Base-by-base conservation (phyloP, 2,888 invertebrate species). In the Drosophila demipolita region DNA sequence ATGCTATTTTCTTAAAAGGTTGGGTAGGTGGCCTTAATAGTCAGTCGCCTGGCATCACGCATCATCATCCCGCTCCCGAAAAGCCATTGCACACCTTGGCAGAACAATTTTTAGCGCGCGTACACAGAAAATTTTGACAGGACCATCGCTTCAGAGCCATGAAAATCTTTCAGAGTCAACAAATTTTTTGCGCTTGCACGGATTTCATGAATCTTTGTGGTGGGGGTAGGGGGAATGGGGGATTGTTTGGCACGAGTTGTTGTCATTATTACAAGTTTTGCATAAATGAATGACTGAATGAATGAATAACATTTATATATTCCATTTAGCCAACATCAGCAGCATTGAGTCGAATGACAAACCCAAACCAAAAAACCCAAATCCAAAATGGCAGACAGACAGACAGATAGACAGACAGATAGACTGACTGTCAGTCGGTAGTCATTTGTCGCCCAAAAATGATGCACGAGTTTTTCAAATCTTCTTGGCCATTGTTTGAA, bases 241-340 rank as follows among this genome's bases (percentile, higher is more conserved):
- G 40, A 23, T 40, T 61, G 17, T 42, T 32, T 20, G 6, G 35
- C 42, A 42, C 63, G 71, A 55, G 55, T 55, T 55, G 78, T 81
- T 75, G 80, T 87, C 88, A 84, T 87, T 84, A 88, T 87, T 79
- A 82, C 85, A 83, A 87, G 82, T 87, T 87, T 87, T 87, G 88
- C 87, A 87, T 87, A 87, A 87, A 87, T 85, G 80, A 87, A 87
- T 81, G 78, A 79, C 75, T 78, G 79, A 80, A 80, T 78, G 82
- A 81, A 81, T 81, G 83, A 81, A 81, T 81, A 82, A 88, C 87
- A 87, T 87, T 87, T 87, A 83, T 87, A 78, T 82, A 85, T 85
- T 80, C 75, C 83, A 80, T 82, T 87, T 82, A 80, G 85, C 73
- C 75, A 80, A 55, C 77, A 65, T 29, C 76, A 76, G 76, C 77